Evolutionary conservation across 1,140 invertebrate species (phyloP).

Genomic region (Paralvinella palmiformis): DNA sequence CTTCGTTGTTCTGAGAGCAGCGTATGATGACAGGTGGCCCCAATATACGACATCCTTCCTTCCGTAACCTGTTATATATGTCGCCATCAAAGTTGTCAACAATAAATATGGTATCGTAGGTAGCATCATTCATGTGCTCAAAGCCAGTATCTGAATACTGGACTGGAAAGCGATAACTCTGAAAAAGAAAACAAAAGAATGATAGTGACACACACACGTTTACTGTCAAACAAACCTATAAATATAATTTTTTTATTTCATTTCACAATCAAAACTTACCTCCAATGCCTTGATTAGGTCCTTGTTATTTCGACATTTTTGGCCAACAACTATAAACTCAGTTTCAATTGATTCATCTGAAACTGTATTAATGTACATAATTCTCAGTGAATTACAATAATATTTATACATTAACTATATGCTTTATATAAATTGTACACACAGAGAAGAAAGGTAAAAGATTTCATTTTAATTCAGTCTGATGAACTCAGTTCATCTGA

Average conservation of each 20-base stretch:
- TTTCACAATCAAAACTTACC: slow-evolving; percentile 19
- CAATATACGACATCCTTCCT: slow-evolving; percentile 53
- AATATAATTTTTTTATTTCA: not conserved
- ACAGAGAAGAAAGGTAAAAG: too few relatives aligned
- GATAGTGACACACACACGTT: not conserved
- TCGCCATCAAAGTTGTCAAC: slow-evolving; percentile 64
- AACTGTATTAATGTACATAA: too few relatives aligned
- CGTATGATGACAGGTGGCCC: slow-evolving; percentile 44
- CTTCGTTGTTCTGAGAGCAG: slow-evolving; percentile 36
- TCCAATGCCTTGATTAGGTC: slow-evolving; percentile 26
- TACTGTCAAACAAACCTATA: not conserved
- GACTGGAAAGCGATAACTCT: not conserved
- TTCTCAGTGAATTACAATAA: too few relatives aligned
- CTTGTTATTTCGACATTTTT: slow-evolving; percentile 26
- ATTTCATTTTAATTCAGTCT: too few relatives aligned
- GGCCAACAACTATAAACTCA: slow-evolving; percentile 36
- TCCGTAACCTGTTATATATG: slow-evolving; percentile 60
- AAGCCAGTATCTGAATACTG: slow-evolving; percentile 34
- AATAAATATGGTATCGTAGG: slow-evolving; percentile 63
- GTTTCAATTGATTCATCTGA: too few relatives aligned
- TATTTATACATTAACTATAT: too few relatives aligned
- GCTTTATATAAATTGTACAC: too few relatives aligned
- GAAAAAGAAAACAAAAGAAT: not conserved
- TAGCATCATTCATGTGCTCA: slow-evolving; percentile 32
- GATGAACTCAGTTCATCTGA: too few relatives aligned